Conservation (phyloP, 2,113 vertebrate genomes). For the Hemiscyllium ocellatum region DNA sequence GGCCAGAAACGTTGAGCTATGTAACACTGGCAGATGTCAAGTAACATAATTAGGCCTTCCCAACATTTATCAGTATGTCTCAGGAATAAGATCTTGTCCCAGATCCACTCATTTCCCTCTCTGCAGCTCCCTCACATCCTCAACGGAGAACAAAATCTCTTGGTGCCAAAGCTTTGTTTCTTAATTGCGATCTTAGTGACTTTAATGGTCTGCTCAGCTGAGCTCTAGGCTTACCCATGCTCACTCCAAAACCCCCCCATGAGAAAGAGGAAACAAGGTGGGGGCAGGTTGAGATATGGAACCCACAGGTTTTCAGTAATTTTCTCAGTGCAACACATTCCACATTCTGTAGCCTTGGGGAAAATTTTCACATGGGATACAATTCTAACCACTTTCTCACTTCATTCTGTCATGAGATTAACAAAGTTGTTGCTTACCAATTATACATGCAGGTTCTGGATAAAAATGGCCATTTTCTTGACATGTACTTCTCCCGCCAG, state of each 20-base stretch:
- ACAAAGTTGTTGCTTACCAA: background rate
- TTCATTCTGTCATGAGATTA: background rate
- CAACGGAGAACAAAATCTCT: too few relatives aligned
- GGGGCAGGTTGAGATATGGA: background rate
- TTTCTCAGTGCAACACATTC: background rate
- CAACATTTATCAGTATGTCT: too few relatives aligned
- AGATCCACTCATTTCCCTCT: too few relatives aligned
- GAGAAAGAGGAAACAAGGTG: background rate
- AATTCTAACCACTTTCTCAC: background rate
- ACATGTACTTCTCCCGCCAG: accelerated
- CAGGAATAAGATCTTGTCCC: too few relatives aligned
- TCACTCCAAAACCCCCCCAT: background rate
- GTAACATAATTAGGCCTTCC: too few relatives aligned
- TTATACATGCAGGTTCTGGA: background rate
- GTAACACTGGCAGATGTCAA: too few relatives aligned
- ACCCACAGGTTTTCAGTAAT: too few relatives aligned
- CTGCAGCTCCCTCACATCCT: too few relatives aligned
- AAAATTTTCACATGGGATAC: background rate
- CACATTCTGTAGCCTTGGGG: background rate
- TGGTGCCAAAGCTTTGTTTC: background rate
- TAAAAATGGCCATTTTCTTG: background rate
- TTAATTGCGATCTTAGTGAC: too few relatives aligned
- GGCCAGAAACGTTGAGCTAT: too few relatives aligned
- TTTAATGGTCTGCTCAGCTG: background rate
- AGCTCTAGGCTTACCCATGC: background rate